Evolutionary conservation across 1,140 invertebrate genomes (phyloP).

Genomic region (Fragariocoptes setiger): DNA sequence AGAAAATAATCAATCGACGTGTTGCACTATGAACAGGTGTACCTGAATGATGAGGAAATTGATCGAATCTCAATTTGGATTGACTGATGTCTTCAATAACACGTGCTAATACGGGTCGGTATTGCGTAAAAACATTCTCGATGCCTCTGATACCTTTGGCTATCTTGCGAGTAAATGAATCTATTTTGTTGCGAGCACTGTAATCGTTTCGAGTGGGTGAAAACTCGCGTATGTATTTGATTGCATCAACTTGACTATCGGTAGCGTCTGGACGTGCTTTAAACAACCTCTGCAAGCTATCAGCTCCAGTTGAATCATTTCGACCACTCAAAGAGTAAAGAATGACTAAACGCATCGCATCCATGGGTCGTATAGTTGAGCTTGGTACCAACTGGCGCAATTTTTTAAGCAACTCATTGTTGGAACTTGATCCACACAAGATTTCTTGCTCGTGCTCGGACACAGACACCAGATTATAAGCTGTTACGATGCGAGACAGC

Average conservation of each 20-base stretch:
- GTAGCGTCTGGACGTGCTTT: constrained; percentile 9
- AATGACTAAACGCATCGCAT: constrained; percentile 57
- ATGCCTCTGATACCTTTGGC: constrained; percentile 73
- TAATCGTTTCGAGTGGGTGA: neutral
- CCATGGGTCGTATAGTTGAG: constrained; percentile 35
- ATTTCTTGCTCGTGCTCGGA: constrained; percentile 91
- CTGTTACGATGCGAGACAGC: constrained; percentile 46
- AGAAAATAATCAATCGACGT: constrained; percentile 70
- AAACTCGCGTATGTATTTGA: neutral
- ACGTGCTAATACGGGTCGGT: constrained; percentile 50
- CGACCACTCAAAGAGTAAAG: constrained; percentile 64
- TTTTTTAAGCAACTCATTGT: constrained; percentile 26
- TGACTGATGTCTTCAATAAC: constrained; percentile 59
- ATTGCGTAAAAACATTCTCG: constrained; percentile 89
- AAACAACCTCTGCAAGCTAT: neutral
- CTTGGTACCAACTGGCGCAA: constrained; percentile 34
- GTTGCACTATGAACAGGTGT: constrained; percentile 23
- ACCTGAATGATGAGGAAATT: constrained; percentile 36
- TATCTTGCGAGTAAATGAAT: constrained; percentile 54
- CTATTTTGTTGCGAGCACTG: constrained; percentile 25
- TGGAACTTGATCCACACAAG: constrained; percentile 54
- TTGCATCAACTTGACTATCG: constrained; percentile 26
- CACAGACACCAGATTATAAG: constrained; percentile 47
- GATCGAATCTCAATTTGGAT: constrained; percentile 34
- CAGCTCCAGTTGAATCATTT: constrained; percentile 32